A percentile compares a stretch with the other conserved stretches of the same genome.
phyloP scores from a whole-genome alignment of 2,888 invertebrate genomes.

The Synergus laeviventris region DNA sequence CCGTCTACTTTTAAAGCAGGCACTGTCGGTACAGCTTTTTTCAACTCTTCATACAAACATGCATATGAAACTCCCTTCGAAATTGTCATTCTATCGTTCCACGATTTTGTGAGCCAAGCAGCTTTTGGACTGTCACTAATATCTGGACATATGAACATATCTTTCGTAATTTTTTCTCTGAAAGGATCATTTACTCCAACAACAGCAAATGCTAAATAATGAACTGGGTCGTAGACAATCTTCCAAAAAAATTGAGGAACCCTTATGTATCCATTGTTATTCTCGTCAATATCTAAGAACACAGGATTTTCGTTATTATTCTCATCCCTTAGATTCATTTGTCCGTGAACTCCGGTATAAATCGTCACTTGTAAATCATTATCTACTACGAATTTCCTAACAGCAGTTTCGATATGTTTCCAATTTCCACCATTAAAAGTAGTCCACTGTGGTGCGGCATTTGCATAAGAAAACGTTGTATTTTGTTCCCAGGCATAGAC shows the following conservation, averaged over 20 bases:
- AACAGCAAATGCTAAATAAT: constrained; percentile 71
- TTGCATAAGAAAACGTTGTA: constrained; percentile 81
- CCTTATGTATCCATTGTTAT: constrained; percentile 68
- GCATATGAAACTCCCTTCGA: constrained; percentile 81
- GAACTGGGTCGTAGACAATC: constrained; percentile 72
- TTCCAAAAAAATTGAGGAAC: constrained; percentile 76
- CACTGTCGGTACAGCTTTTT: constrained; percentile 77
- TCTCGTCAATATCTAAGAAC: constrained; percentile 73
- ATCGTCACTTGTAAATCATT: constrained; percentile 73
- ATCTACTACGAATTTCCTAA: constrained; percentile 75
- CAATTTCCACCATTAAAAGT: constrained; percentile 81
- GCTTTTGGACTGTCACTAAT: constrained; percentile 68
- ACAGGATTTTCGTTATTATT: constrained; percentile 75
- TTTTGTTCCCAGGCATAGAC: constrained; percentile 80
- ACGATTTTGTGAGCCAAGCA: constrained; percentile 78
- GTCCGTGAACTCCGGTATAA: constrained; percentile 81
- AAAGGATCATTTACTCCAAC: constrained; percentile 77
- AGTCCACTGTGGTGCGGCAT: constrained; percentile 84
- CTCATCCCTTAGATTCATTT: constrained; percentile 79
- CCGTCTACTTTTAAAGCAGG: constrained; percentile 74
- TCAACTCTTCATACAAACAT: constrained; percentile 80
- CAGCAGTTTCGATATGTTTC: constrained; percentile 77
- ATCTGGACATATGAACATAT: constrained; percentile 76
- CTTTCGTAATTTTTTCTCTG: constrained; percentile 53
- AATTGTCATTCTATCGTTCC: constrained; percentile 76